These are phyloP conservation scores for Drosophila punjabiensis DNA, from an alignment of 1,140 invertebrate species.

Conservation along the genomic window DNA sequence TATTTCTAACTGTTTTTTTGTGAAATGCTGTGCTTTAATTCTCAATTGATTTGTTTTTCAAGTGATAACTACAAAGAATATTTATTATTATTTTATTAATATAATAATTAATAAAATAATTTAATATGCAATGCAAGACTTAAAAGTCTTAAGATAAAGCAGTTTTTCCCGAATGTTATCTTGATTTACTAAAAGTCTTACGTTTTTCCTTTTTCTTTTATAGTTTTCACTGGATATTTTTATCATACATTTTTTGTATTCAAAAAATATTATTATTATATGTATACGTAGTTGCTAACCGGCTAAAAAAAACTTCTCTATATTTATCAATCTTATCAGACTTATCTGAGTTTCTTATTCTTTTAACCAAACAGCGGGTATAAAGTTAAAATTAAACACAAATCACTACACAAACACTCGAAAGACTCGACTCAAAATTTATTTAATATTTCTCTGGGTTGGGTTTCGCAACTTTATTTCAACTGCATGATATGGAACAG, in stretches of 20 bases:
- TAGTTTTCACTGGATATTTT: not conserved
- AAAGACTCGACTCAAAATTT: not conserved
- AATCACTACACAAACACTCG: not conserved
- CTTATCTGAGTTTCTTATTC: not conserved
- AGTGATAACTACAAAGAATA: not conserved
- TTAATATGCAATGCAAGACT: not conserved
- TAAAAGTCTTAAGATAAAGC: not conserved
- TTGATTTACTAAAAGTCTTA: not conserved
- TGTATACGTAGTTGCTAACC: not conserved
- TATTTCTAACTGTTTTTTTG: not conserved
- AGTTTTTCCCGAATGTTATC: not conserved
- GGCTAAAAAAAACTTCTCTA: too few species aligned
- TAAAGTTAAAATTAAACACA: not conserved
- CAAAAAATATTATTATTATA: too few species aligned
- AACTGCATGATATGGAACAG: conserved; percentile 8
- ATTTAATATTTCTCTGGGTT: not conserved
- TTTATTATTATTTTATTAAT: too few species aligned
- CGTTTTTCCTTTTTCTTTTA: not conserved
- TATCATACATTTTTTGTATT: not conserved
- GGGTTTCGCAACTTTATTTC: not conserved
- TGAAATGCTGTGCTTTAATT: not conserved
- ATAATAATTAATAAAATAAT: not conserved
- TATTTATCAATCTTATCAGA: not conserved
- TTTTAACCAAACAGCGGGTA: not conserved
- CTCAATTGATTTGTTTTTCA: not conserved